Evolutionary conservation across 2,113 vertebrate species (phyloP).

Genomic region (Dissostichus mawsoni): DNA sequence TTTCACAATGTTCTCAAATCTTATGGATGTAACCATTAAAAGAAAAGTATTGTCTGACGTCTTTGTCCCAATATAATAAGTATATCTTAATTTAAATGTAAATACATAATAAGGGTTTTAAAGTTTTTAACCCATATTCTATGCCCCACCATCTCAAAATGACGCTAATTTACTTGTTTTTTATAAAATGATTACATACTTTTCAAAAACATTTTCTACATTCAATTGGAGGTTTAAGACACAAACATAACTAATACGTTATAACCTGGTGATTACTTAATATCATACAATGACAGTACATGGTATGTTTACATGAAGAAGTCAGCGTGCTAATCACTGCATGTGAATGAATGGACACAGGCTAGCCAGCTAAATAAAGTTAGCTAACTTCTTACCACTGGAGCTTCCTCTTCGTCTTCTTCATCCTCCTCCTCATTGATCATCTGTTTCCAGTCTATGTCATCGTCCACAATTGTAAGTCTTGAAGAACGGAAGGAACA

Average conservation of each 20-base stretch:
- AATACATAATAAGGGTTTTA: not conserved
- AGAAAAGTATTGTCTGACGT: not conserved
- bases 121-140: not conserved
- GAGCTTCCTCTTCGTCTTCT: conserved; percentile 90
- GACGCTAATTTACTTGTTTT: not conserved
- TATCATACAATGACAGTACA: not conserved
- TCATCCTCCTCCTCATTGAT: conserved; percentile 66
- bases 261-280: not conserved
- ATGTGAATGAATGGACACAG: conserved; percentile 1
- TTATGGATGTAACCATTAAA: not conserved
- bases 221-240: not conserved
- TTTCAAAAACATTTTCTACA: not conserved
- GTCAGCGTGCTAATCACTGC: not conserved
- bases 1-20: too few relatives aligned
- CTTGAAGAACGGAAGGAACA: conserved; percentile 70
- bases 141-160: not conserved
- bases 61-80: not conserved
- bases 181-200: not conserved
- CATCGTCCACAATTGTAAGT: conserved; percentile 96
- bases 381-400: conserved; percentile 80
- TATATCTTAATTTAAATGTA: not conserved
- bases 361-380: conserved; percentile 3
- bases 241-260: too few relatives aligned
- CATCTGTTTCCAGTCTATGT: conserved; percentile 91
- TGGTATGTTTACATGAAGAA: not conserved